A percentile compares a stretch with the other conserved stretches of the same genome.
phyloP scores from a whole-genome alignment of 2,113 vertebrate genomes.

The Lampris incognitus region DNA sequence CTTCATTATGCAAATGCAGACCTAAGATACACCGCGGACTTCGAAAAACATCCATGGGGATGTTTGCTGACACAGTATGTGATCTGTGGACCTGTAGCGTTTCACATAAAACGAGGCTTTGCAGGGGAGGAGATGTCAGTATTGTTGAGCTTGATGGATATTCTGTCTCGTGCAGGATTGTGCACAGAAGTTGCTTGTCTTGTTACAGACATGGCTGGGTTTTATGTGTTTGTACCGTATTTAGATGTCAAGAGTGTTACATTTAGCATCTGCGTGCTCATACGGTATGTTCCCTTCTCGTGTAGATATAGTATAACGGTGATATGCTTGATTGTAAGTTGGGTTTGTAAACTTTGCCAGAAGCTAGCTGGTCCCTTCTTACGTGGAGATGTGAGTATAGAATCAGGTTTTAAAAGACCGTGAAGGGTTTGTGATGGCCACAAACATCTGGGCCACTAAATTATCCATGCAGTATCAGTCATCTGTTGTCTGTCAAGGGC shows the following conservation, averaged over 20 bases:
- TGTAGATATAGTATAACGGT: too few species aligned
- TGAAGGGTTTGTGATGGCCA: conserved; percentile 34
- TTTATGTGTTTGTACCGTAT: background rate
- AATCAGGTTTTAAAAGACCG: conserved; percentile 28
- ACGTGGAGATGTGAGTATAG: conserved; percentile 4
- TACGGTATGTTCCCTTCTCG: background rate
- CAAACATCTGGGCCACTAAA: conserved; percentile 38
- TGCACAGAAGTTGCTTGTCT: conserved; percentile 34
- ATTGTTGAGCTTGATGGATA: conserved; percentile 38
- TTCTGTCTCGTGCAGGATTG: conserved; percentile 16
- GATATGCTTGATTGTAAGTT: too few species aligned
- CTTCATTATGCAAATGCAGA: conserved; percentile 80
- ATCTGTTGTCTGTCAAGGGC: conserved; percentile 22
- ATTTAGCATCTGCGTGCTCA: background rate
- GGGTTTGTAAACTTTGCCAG: background rate
- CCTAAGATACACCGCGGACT: conserved; percentile 51
- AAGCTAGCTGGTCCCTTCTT: background rate
- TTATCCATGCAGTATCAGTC: conserved; percentile 15
- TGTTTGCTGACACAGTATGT: conserved; percentile 49
- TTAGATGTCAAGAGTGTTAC: background rate
- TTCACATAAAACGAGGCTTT: conserved; percentile 42
- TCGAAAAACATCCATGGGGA: conserved; percentile 62
- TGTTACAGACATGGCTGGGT: background rate
- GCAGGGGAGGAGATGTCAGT: conserved; percentile 16
- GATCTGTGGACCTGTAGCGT: conserved; percentile 43